These are phyloP conservation scores for Porites lutea DNA, from an alignment of 64 coral and sea anemone species.

Conservation along the genomic window DNA sequence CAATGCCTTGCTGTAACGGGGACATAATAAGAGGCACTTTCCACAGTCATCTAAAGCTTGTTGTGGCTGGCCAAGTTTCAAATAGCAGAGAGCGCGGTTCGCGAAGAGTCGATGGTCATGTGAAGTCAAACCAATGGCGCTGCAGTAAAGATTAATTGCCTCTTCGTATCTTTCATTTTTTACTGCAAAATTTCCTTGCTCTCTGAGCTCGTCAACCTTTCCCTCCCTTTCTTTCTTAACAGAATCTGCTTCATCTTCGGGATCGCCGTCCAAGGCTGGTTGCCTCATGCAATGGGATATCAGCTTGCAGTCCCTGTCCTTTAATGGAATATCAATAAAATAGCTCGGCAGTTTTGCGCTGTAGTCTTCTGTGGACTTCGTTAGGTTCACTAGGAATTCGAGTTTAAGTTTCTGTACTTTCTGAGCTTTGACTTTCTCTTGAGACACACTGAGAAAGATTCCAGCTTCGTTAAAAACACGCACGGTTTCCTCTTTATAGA, in stretches of 20 bases:
- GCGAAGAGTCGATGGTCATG: slow-evolving; percentile 54
- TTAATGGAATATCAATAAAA: slow-evolving; percentile 47
- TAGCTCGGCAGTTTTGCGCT: background rate
- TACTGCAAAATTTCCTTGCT: slow-evolving; percentile 62
- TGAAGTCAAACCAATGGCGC: slow-evolving; percentile 35
- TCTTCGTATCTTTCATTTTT: slow-evolving; percentile 27
- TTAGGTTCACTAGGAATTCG: slow-evolving; percentile 52
- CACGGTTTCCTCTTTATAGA: slow-evolving; percentile 74
- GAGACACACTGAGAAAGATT: slow-evolving; percentile 67
- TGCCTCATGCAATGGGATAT: background rate
- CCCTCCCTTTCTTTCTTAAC: background rate
- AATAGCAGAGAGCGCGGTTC: slow-evolving; percentile 52
- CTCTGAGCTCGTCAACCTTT: slow-evolving; percentile 54
- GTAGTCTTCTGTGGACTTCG: background rate
- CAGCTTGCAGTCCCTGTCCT: slow-evolving; percentile 63
- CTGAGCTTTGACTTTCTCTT: slow-evolving; percentile 75
- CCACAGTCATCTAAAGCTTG: slow-evolving; percentile 49
- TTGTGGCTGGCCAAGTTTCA: slow-evolving; percentile 29
- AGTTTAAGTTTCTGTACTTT: slow-evolving; percentile 66
- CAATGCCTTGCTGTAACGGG: slow-evolving; percentile 43
- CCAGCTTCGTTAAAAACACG: slow-evolving; percentile 67
- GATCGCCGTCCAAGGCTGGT: background rate
- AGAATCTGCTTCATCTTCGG: background rate
- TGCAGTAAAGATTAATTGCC: slow-evolving; percentile 49
- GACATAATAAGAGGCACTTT: slow-evolving; percentile 41